phyloP scores from a whole-genome alignment of 2,888 invertebrate species.

The Lasioglossum lativentre region DNA sequence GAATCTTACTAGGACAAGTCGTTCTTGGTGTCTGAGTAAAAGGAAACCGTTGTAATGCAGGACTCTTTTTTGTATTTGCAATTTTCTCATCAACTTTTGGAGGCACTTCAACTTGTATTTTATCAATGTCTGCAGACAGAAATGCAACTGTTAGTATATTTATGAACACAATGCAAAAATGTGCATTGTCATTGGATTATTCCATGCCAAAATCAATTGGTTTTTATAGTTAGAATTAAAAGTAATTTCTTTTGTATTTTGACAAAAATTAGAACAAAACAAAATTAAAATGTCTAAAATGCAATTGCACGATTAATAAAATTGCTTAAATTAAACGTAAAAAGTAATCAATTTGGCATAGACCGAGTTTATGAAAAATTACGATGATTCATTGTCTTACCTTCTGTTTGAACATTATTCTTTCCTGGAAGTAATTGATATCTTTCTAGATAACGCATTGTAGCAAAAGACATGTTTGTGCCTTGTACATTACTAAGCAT shows the following conservation, averaged over 20 bases:
- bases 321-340: neutral
- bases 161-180: neutral
- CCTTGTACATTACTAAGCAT: constrained; percentile 80
- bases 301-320: neutral
- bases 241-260: no score
- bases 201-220: neutral
- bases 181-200: neutral
- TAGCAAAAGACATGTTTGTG: constrained; percentile 89
- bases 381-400: constrained; percentile 62
- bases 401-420: constrained; percentile 69
- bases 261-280: no score
- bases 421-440: constrained; percentile 87
- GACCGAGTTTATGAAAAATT: neutral
- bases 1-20: constrained; percentile 86
- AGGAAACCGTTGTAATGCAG: constrained; percentile 54
- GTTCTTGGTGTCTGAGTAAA: constrained; percentile 71
- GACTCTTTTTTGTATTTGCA: constrained; percentile 43
- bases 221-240: neutral
- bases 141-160: neutral
- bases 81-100: constrained; percentile 50
- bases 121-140: constrained; percentile 44
- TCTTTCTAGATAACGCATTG: constrained; percentile 89
- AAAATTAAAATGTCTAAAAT: neutral
- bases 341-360: neutral
- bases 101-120: constrained; percentile 30